Conservation (phyloP, 1,140 invertebrate genomes). For the Pseudomyrmex cubaensis region DNA sequence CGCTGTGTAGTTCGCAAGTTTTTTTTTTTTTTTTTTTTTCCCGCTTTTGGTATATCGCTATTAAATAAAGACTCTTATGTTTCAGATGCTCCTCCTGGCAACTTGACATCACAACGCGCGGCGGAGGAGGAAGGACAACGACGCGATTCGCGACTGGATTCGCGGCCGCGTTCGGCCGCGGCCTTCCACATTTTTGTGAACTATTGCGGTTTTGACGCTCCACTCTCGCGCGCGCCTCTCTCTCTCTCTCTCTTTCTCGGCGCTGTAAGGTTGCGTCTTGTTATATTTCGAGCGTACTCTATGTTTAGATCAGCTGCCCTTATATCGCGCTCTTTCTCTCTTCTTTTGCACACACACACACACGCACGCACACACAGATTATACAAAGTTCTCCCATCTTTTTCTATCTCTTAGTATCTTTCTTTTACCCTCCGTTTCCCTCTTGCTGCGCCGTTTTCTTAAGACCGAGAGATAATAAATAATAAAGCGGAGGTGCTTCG, state of each 20-base stretch:
- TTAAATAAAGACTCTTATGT: constrained; percentile 18
- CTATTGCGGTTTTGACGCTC: constrained; percentile 15
- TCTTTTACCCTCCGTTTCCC: constrained; percentile 3
- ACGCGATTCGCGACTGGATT: background rate
- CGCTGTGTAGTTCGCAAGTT: too few relatives aligned
- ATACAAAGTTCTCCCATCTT: background rate
- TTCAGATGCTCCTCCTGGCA: background rate
- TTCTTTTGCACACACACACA: background rate
- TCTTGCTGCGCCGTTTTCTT: constrained; percentile 13
- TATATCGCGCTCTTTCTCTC: constrained; percentile 50
- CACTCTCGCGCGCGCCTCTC: background rate
- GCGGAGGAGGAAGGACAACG: background rate
- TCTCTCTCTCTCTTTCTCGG: constrained; percentile 15
- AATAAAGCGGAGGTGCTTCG: background rate
- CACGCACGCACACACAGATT: background rate
- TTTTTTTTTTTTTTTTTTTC: too few relatives aligned
- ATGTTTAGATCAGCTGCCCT: constrained; percentile 81
- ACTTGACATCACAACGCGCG: background rate
- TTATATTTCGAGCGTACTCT: constrained; percentile 84
- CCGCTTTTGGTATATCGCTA: background rate
- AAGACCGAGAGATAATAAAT: background rate
- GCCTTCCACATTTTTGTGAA: constrained; percentile 58
- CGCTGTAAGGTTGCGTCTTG: constrained; percentile 73
- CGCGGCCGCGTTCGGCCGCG: background rate
- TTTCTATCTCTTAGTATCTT: background rate